Evolutionary conservation across 2,797 vertebrate genomes (phyloP), one percentile per base, ranked within the genome.

Genomic region (Acanthurus lineatus): DNA sequence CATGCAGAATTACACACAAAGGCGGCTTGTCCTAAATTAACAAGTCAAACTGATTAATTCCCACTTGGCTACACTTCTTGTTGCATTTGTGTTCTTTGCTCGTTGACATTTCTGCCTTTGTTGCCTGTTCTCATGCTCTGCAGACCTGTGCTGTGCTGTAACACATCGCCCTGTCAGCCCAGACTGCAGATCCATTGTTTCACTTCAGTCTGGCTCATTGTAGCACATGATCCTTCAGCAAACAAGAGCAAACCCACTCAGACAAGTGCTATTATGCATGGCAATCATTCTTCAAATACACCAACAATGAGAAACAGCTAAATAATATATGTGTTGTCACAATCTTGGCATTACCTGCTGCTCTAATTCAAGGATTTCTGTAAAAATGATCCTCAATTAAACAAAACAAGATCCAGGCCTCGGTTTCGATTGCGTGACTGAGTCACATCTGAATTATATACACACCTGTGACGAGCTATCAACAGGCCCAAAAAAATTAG

Each of bases 41-140:
- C 71, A 89, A 92, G 87, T 90, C 88, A 89, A 86, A 83, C 69
- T 83, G 90, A 93, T 90, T 85, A 58, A 92, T 91, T 90, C 76
- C 54, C 80, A 16, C 49, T 32, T 53, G 63, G 81, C 79, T 90
- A 66, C 84, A 82, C 72, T 73, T 90, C 59, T 77, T 74, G 89
- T 88, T 89, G 88, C 57, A 32, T 89, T 86, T 84, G 77, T 82
- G 78, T 76, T 79, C 72, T 76, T 83, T 89, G 87, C 80, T 81
- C 85, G 22, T 20, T 93, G 90, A 92, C 91, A 92, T 92, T 93
- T 93, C 54, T 72, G 83, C 82, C 73, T 81, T 84, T 88, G 82
- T 79, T 63, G 69, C 62, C 28, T 3, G 84, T 83, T 90, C 81
- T 86, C 81, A 52, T 66, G 86, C 81, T 88, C 69, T 40, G 76